A percentile compares a stretch with the other conserved stretches of the same genome.
Conservation (phyloP, 2,797 vertebrate species). For the Gallinago nigripennis region DNA sequence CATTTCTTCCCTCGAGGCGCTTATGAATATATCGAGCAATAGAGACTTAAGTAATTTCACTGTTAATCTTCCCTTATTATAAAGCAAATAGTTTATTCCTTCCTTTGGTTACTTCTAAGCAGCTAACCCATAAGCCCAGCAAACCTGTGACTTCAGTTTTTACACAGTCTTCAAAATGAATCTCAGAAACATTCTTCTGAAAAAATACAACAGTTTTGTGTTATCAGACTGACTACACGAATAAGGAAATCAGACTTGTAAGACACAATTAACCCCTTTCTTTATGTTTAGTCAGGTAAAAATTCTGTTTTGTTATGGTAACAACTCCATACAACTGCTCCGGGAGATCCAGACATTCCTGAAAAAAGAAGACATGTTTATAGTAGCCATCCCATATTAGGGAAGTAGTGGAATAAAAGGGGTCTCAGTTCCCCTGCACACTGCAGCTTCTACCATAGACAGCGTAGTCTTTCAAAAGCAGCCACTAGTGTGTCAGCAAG, state of each 20-base stretch:
- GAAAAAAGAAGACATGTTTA: neutral
- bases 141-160: neutral
- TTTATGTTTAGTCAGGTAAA: neutral
- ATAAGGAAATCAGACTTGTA: neutral
- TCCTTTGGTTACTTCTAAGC: neutral
- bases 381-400: neutral
- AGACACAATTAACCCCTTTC: neutral
- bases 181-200: neutral
- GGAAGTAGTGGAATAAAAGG: neutral
- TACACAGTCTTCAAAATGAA: neutral
- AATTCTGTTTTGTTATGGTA: neutral
- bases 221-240: neutral
- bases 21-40: neutral
- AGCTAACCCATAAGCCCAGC: neutral
- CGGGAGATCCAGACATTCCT: neutral
- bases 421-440: accelerated
- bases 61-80: neutral
- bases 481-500: neutral
- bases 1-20: neutral
- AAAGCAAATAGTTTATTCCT: neutral
- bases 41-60: neutral
- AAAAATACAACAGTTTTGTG: neutral
- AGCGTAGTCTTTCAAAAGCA: neutral
- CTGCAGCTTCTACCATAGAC: neutral
- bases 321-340: neutral